Evolutionary conservation across 2,888 invertebrate species (phyloP).

Genomic region (Alloscopus bannaensis): DNA sequence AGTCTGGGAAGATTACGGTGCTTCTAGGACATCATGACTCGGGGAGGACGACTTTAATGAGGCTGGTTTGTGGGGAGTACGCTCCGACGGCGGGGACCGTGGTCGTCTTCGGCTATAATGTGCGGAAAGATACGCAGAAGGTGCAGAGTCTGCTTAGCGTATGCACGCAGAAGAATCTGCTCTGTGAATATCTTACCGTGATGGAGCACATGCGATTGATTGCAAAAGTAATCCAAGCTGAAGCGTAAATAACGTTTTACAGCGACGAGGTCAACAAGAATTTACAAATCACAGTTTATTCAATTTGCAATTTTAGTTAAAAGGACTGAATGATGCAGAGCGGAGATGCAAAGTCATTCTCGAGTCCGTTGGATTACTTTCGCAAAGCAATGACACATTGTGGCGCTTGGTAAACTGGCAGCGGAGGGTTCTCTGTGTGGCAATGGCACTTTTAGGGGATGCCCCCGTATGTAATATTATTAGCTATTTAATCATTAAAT

Average conservation of each 20-base stretch:
- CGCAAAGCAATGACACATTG: slow-evolving; percentile 16
- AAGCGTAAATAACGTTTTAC: no score
- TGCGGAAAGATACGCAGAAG: slow-evolving; percentile 34
- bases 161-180: slow-evolving; percentile 40
- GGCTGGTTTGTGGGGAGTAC: slow-evolving; percentile 60
- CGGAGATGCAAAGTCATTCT: slow-evolving; percentile 6
- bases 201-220: slow-evolving; percentile 57
- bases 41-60: slow-evolving; percentile 52
- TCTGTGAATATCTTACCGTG: slow-evolving; percentile 50
- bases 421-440: slow-evolving; percentile 47
- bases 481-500: no score
- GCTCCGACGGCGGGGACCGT: slow-evolving; percentile 49
- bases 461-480: slow-evolving; percentile 36
- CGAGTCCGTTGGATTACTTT: slow-evolving; percentile 29
- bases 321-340: slow-evolving; percentile 5
- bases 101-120: slow-evolving; percentile 35
- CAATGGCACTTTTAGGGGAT: slow-evolving; percentile 60
- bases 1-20: slow-evolving; percentile 32
- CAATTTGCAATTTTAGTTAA: no score
- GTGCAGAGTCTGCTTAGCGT: slow-evolving; percentile 44
- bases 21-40: slow-evolving; percentile 52
- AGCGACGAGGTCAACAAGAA: no score
- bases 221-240: no score
- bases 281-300: no score
- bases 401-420: slow-evolving; percentile 42